These are phyloP conservation scores for Slavum lentiscoides DNA, from an alignment of 2,888 invertebrate species.

Conservation along the genomic window DNA sequence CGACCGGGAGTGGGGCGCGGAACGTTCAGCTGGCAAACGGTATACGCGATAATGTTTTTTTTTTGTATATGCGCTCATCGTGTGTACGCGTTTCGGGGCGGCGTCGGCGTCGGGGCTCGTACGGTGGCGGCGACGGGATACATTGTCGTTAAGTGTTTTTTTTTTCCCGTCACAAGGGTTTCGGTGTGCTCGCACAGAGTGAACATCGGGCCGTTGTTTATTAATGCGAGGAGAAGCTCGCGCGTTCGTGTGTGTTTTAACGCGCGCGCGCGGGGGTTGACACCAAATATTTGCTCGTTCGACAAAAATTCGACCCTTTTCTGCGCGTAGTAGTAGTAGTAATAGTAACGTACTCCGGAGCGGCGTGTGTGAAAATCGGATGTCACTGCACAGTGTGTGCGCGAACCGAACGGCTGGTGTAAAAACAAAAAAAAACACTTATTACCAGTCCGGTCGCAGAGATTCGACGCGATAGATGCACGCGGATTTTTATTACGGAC, in stretches of 20 bases:
- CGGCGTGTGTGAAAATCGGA: slow-evolving; percentile 40
- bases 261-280: too few species aligned
- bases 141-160: slow-evolving; percentile 50
- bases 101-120: too few species aligned
- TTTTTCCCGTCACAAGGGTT: slow-evolving; percentile 47
- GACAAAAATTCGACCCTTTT: slow-evolving; percentile 33
- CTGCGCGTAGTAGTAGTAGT: too few species aligned
- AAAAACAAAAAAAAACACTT: slow-evolving; percentile 26
- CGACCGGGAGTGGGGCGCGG: neutral
- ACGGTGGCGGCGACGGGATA: slow-evolving; percentile 9
- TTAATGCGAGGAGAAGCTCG: neutral
- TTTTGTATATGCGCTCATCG: neutral
- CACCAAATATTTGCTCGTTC: slow-evolving; percentile 51
- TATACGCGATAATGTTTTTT: slow-evolving; percentile 48
- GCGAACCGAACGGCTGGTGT: neutral
- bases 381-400: slow-evolving; percentile 23
- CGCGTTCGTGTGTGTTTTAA: slow-evolving; percentile 1
- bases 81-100: neutral
- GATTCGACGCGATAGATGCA: slow-evolving; percentile 30
- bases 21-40: neutral
- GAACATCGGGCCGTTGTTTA: slow-evolving; percentile 20
- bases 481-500: slow-evolving; percentile 41
- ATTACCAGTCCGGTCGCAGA: too few species aligned
- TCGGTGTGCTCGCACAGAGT: neutral
- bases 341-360: too few species aligned